Evolutionary conservation across 2,797 vertebrate genomes (phyloP).

Genomic region (Oryzias dopingdopingensis): DNA sequence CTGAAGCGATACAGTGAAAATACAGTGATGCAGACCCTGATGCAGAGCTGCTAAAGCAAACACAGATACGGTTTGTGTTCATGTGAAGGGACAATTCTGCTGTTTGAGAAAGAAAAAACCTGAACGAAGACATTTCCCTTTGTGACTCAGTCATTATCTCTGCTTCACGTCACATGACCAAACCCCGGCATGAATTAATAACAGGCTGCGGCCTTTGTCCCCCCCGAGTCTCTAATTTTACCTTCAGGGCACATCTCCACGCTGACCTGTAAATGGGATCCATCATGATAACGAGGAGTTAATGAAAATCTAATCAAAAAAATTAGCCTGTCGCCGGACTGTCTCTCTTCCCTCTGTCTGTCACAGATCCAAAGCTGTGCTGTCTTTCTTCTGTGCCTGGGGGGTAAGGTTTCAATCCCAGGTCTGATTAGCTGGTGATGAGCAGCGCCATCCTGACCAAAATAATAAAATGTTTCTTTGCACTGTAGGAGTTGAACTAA

Average conservation of each 20-base stretch:
- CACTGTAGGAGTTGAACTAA: constrained; percentile 25
- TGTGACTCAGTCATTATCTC: constrained; percentile 52
- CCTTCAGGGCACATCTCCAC: constrained; percentile 48
- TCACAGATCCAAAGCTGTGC: constrained; percentile 14
- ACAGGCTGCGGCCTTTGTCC: constrained; percentile 31
- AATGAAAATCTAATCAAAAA: constrained; percentile 73
- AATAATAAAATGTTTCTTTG: constrained; percentile 12
- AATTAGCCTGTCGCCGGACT: constrained; percentile 41
- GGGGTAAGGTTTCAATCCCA: constrained; percentile 21
- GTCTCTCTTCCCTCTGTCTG: constrained; percentile 36
- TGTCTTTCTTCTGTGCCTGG: constrained; percentile 13
- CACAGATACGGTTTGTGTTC: no score
- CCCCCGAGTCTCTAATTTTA: constrained; percentile 39
- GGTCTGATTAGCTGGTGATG: constrained; percentile 45
- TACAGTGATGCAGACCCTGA: no score
- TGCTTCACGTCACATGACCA: constrained; percentile 50
- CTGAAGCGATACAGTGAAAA: no score
- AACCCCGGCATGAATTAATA: constrained; percentile 30
- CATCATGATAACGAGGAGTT: constrained; percentile 69
- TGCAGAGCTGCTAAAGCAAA: no score
- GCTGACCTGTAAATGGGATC: constrained; percentile 71
- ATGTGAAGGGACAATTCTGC: no score
- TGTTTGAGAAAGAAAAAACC: no score
- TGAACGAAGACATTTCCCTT: constrained; percentile 20
- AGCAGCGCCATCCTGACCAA: constrained; percentile 19